phyloP scores from a whole-genome alignment of 2,797 vertebrate genomes.

The Phrynocephalus forsythii region DNA sequence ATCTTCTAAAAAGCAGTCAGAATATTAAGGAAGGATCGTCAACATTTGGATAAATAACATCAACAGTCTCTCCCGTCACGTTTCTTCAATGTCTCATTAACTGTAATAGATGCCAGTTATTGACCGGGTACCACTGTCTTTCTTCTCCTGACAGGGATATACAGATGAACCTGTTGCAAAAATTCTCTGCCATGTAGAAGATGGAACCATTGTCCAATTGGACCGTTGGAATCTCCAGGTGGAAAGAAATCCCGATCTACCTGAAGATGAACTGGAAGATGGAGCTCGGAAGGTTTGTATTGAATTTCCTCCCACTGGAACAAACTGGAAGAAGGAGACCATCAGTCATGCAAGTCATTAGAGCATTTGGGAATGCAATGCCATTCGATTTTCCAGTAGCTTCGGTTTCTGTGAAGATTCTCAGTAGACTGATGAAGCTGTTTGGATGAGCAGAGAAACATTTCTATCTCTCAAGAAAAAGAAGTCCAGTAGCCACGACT shows the following conservation, averaged over 20 bases:
- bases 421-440: too few species aligned
- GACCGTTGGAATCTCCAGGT: conserved; percentile 98
- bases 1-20: not conserved
- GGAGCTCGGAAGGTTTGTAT: conserved; percentile 91
- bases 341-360: rapidly evolving
- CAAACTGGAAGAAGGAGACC: not conserved
- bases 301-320: not conserved
- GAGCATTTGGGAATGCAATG: not conserved
- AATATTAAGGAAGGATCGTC: not conserved
- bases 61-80: too few species aligned
- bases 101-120: not conserved
- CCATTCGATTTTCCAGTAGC: not conserved
- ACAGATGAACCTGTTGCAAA: conserved; percentile 97
- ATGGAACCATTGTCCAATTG: conserved; percentile 95
- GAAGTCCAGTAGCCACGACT: too few species aligned
- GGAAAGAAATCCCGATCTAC: conserved; percentile 86
- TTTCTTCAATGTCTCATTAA: not conserved
- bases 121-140: not conserved
- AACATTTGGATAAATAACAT: not conserved
- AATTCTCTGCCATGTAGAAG: conserved; percentile 96
- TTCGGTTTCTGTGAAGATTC: not conserved
- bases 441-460: too few species aligned
- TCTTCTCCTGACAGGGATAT: conserved; percentile 85
- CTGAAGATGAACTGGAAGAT: conserved; percentile 87
- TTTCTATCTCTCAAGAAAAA: too few species aligned